Conservation (phyloP, 2,113 vertebrate species). For the Pycnonotus jocosus region DNA sequence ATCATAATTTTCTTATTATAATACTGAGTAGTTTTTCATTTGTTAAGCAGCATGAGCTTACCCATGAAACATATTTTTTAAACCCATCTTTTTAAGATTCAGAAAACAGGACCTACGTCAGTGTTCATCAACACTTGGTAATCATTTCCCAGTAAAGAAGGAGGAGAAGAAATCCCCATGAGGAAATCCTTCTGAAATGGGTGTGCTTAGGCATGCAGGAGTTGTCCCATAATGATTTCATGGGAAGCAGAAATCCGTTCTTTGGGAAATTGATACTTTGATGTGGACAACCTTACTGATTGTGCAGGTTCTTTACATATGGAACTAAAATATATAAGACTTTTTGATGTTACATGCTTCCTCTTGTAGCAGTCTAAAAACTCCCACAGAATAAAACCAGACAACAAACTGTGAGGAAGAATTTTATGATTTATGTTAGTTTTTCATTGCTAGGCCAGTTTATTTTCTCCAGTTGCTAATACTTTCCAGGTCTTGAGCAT, state of each 20-base stretch:
- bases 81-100: neutral
- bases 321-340: neutral
- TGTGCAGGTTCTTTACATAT: neutral
- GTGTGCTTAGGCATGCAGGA: neutral
- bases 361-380: neutral
- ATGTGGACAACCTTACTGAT: neutral
- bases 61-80: neutral
- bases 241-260: neutral
- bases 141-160: neutral
- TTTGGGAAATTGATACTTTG: neutral
- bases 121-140: neutral
- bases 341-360: neutral
- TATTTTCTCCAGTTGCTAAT: slow-evolving; percentile 9
- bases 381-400: neutral
- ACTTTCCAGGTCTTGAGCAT: neutral
- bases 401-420: neutral
- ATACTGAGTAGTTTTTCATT: neutral
- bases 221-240: neutral
- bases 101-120: neutral
- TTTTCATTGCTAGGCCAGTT: neutral
- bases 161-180: neutral
- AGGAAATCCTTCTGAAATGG: neutral
- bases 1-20: neutral
- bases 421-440: neutral
- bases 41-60: neutral